Conservation (phyloP, 2,888 invertebrate genomes). For the Diploptera punctata region DNA sequence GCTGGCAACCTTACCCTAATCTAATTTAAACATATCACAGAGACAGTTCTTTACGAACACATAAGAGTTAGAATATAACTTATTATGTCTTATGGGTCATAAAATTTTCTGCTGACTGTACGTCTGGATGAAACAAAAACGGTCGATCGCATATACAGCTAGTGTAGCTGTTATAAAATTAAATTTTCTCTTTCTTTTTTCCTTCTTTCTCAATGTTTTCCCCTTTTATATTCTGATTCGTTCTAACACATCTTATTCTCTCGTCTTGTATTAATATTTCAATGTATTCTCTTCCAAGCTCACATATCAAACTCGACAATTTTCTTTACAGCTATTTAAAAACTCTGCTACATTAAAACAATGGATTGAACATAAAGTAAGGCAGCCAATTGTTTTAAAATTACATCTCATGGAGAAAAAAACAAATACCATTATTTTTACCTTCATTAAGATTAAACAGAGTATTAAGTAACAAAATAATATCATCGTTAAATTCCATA, state of each 20-base stretch:
- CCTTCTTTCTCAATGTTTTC: not conserved
- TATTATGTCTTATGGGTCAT: no score
- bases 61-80: no score
- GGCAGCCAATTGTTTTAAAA: no score
- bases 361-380: not conserved
- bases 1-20: no score
- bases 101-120: slow-evolving; percentile 13
- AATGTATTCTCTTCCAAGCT: slow-evolving; percentile 1
- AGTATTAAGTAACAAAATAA: no score
- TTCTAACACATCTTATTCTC: slow-evolving; percentile 5
- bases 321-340: slow-evolving; percentile 7
- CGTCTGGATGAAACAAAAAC: slow-evolving; percentile 5
- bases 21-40: no score
- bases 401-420: no score
- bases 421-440: no score
- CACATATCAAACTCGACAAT: not conserved
- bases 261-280: slow-evolving; percentile 25
- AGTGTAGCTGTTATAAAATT: not conserved
- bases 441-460: no score
- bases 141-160: slow-evolving; percentile 13
- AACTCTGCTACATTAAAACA: slow-evolving; percentile 13
- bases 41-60: no score
- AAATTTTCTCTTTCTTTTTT: not conserved
- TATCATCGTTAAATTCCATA: no score
- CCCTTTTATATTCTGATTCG: no score